A percentile compares a stretch with the other conserved stretches of the same genome.
These are phyloP conservation scores for Apeira syringaria DNA, from an alignment of 2,888 invertebrate species.

Conservation along the genomic window DNA sequence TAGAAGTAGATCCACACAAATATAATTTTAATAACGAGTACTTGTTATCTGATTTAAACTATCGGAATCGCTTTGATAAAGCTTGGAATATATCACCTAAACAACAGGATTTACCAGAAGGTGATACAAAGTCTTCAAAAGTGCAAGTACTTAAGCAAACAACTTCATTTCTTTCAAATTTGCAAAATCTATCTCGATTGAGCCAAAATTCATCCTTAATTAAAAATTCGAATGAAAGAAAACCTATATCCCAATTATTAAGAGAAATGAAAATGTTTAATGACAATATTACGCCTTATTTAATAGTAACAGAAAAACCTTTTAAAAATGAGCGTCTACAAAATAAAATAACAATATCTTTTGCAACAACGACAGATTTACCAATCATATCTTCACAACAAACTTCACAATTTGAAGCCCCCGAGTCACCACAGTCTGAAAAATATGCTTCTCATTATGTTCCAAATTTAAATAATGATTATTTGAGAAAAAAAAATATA, in stretches of 20 bases:
- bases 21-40: slow-evolving; percentile 1
- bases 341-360: slow-evolving; percentile 45
- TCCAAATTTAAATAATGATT: no score
- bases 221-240: no score
- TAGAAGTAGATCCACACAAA: slow-evolving; percentile 10
- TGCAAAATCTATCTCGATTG: slow-evolving; percentile 21
- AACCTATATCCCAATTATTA: slow-evolving; percentile 2
- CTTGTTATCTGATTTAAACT: slow-evolving; percentile 1
- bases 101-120: slow-evolving; percentile 36
- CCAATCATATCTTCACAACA: slow-evolving; percentile 15
- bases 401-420: slow-evolving; percentile 1
- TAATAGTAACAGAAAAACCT: slow-evolving; percentile 28
- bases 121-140: slow-evolving; percentile 38
- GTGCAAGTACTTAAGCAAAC: slow-evolving; percentile 36
- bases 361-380: slow-evolving; percentile 33
- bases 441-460: neutral
- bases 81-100: slow-evolving; percentile 3
- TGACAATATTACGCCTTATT: slow-evolving; percentile 23
- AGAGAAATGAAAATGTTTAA: slow-evolving; percentile 19
- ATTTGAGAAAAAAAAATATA: neutral
- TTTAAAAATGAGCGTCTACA: slow-evolving; percentile 22
- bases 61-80: slow-evolving; percentile 3
- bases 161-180: slow-evolving; percentile 21
- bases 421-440: slow-evolving; percentile 2
- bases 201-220: slow-evolving; percentile 15